Evolutionary conservation across 2,888 invertebrate species (phyloP).

Genomic region (Cantharis lateralis): DNA sequence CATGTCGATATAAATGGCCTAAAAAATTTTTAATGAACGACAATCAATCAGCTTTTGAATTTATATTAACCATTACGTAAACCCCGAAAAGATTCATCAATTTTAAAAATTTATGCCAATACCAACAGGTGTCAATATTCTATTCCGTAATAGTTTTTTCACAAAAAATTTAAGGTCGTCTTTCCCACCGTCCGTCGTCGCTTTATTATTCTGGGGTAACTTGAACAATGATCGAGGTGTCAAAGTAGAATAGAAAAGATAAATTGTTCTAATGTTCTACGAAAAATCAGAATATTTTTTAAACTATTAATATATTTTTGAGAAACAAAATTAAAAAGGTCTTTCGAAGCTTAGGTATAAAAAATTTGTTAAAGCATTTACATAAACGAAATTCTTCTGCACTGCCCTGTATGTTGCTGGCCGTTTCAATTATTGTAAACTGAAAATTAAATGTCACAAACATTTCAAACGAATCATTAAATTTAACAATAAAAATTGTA

Average conservation of each 20-base stretch:
- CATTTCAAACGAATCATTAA: slow-evolving; percentile 1
- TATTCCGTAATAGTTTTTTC: slow-evolving; percentile 1
- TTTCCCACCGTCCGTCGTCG: slow-evolving; percentile 7
- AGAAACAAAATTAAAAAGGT: no score
- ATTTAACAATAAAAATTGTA: slow-evolving; percentile 26
- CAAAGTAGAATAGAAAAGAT: slow-evolving; percentile 8
- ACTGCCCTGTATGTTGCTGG: not conserved
- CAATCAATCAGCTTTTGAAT: slow-evolving; percentile 13
- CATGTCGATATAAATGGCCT: slow-evolving; percentile 18
- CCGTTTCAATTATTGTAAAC: not conserved
- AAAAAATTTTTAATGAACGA: slow-evolving; percentile 14
- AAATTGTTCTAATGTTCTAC: slow-evolving; percentile 9
- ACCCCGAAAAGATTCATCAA: slow-evolving; percentile 2
- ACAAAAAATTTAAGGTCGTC: slow-evolving; percentile 5
- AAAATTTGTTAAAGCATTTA: not conserved
- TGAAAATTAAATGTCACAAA: slow-evolving; percentile 8
- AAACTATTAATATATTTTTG: not conserved
- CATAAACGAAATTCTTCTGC: no score
- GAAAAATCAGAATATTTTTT: not conserved
- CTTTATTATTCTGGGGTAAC: slow-evolving; percentile 6
- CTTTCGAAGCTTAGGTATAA: not conserved
- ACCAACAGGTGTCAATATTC: slow-evolving; percentile 16
- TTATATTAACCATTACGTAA: not conserved
- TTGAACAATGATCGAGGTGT: slow-evolving; percentile 9
- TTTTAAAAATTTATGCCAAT: slow-evolving; percentile 17